Conservation (phyloP, 2,888 invertebrate genomes). For the Nymphalis c-album region DNA sequence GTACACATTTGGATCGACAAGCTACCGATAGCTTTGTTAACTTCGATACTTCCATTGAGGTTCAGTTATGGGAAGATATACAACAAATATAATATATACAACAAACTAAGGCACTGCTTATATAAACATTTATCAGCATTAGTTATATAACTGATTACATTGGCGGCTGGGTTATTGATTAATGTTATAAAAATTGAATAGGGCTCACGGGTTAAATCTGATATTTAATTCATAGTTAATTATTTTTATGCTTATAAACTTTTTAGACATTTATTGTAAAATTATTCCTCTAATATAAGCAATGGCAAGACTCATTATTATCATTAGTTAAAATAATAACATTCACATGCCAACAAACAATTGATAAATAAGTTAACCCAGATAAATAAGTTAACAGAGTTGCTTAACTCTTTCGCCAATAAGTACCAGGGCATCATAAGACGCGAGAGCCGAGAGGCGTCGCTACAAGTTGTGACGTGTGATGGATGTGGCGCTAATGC, state of each 20-base stretch:
- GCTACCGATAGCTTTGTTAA: background rate
- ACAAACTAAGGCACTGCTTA: background rate
- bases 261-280: too few relatives aligned
- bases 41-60: background rate
- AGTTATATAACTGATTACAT: too few relatives aligned
- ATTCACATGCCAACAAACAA: too few relatives aligned
- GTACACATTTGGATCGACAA: constrained; percentile 3
- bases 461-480: constrained; percentile 20
- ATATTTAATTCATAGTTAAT: too few relatives aligned
- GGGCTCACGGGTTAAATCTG: too few relatives aligned
- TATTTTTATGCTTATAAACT: too few relatives aligned
- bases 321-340: too few relatives aligned
- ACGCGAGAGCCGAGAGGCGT: constrained; percentile 5
- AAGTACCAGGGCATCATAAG: constrained; percentile 9
- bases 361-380: background rate
- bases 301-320: too few relatives aligned
- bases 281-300: too few relatives aligned
- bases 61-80: background rate
- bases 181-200: too few relatives aligned
- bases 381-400: background rate
- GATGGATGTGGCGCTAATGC: constrained; percentile 30
- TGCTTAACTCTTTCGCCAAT: background rate
- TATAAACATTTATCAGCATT: too few relatives aligned
- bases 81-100: background rate
- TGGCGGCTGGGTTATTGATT: too few relatives aligned